Base-by-base conservation (phyloP, 2,888 invertebrate species). In the Oithona nana region DNA sequence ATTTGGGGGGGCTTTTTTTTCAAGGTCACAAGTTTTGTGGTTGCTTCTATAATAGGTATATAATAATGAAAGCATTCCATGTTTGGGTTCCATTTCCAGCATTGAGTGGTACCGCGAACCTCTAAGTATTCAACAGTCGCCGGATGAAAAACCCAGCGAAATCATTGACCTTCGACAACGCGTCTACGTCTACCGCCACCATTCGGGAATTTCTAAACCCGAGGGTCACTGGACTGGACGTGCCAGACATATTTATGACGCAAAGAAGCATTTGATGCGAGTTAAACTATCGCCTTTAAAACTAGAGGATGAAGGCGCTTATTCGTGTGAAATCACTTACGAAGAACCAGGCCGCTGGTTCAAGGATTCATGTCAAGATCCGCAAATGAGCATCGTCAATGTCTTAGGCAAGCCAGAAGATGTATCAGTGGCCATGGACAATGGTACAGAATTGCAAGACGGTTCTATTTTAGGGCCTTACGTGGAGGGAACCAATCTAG, bases 241-340 rank as follows among this genome's bases (percentile, higher is more conserved):
- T 13, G 61, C 50, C n/a, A 24, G 30, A 16, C 50, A 61, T 52
- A 16, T 61, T 22, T 61, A 61, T 22, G 30, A 61, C 8, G 20
- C 61, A 20, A 50, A 49, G 20, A n/a, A n/a, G 11, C 54, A 54
- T 31, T 13, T 22, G n/a, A 61, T 61, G 61, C 26, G 49, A n/a
- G 50, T 61, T 13, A 29, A 28, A 16, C 50, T 59, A 16, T 48
- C 24, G 3, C 28, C 49, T 22, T n/a, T 29, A 13, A 24, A 50
- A 24, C 28, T 59, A n/a, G 26, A 59, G 48, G 59, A 59, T 50
- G 59, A 59, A 28, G 59, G 26, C 1, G 28, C 29, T 2, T 61
- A 61, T n/a, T 20, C 30, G 13, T 61, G 61, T 61, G 61, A 61
- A 28, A 61, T 61, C 31, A 61, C 61, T 8, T 61, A 61, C 54